phyloP scores from a whole-genome alignment of 1,140 invertebrate species.

The Lepidostoma basale region DNA sequence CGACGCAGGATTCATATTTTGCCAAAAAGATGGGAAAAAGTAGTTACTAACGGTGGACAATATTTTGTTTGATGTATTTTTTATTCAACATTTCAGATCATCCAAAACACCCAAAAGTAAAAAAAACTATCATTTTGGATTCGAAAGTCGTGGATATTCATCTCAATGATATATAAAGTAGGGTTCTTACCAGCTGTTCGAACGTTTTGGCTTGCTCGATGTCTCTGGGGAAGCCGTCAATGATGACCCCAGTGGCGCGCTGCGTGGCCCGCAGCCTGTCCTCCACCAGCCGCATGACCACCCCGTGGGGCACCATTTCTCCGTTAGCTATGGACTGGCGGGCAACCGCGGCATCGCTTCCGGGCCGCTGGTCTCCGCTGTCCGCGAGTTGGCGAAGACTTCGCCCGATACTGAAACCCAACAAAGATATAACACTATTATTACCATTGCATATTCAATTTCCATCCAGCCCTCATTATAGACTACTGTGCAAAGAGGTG shows the following conservation, averaged over 20 bases:
- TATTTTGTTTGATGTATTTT: too few relatives aligned
- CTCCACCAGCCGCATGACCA: conserved; percentile 71
- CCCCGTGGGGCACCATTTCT: conserved; percentile 76
- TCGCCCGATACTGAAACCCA: conserved; percentile 66
- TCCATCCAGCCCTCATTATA: too few relatives aligned
- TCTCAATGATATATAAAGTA: conserved; percentile 1
- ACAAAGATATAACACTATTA: too few relatives aligned
- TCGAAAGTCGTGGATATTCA: not conserved
- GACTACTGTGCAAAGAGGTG: too few relatives aligned
- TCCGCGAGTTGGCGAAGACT: conserved; percentile 71
- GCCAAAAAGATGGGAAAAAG: too few relatives aligned
- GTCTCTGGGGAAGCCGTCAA: conserved; percentile 90
- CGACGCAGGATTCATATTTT: too few relatives aligned
- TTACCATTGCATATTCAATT: too few relatives aligned
- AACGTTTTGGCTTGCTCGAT: conserved; percentile 83
- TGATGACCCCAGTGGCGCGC: conserved; percentile 71
- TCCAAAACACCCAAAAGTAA: too few relatives aligned
- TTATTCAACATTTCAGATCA: too few relatives aligned
- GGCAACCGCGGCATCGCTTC: conserved; percentile 62
- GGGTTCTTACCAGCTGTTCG: conserved; percentile 74
- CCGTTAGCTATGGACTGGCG: conserved; percentile 75
- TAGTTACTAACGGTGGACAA: too few relatives aligned
- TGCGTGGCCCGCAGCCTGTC: conserved; percentile 59
- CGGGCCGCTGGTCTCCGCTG: conserved; percentile 59
- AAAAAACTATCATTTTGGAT: too few relatives aligned